A percentile compares a stretch with the other conserved stretches of the same genome.
These are phyloP conservation scores for Keiferia lycopersicella DNA, from an alignment of 2,888 invertebrate species.

Conservation along the genomic window DNA sequence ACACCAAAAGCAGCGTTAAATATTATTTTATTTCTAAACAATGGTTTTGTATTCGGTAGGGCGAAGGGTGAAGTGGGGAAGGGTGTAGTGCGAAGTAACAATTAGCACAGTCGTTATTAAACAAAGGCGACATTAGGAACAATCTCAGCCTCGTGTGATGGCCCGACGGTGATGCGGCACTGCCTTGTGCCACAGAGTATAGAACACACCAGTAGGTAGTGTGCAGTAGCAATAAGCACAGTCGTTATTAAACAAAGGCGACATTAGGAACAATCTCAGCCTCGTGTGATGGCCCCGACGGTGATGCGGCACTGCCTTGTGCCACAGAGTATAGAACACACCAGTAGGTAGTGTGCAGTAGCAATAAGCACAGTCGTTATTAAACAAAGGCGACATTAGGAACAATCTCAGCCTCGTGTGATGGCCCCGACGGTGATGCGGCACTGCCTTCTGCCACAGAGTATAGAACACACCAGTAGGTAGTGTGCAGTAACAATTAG, in stretches of 20 bases:
- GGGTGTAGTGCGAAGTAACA: too few relatives aligned
- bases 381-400: conserved; percentile 55
- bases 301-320: conserved; percentile 8
- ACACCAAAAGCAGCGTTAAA: too few relatives aligned
- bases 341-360: too few relatives aligned
- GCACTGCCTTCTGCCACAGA: conserved; percentile 10
- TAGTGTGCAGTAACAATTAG: too few relatives aligned
- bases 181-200: conserved; percentile 14
- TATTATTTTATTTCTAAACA: background rate
- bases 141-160: conserved; percentile 36
- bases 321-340: conserved; percentile 4
- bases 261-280: conserved; percentile 50
- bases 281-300: conserved; percentile 14
- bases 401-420: conserved; percentile 40
- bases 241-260: conserved; percentile 54
- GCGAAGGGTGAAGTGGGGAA: conserved; percentile 30
- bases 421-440: too few relatives aligned
- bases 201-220: background rate
- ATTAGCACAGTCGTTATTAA: conserved; percentile 50
- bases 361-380: conserved; percentile 51
- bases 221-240: conserved; percentile 47
- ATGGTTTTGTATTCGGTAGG: conserved; percentile 29
- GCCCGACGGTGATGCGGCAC: too few relatives aligned
- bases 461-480: background rate
- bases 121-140: conserved; percentile 55